These are phyloP conservation scores for Eudyptes chrysolophus DNA, from an alignment of 2,113 vertebrate species.

Conservation along the genomic window DNA sequence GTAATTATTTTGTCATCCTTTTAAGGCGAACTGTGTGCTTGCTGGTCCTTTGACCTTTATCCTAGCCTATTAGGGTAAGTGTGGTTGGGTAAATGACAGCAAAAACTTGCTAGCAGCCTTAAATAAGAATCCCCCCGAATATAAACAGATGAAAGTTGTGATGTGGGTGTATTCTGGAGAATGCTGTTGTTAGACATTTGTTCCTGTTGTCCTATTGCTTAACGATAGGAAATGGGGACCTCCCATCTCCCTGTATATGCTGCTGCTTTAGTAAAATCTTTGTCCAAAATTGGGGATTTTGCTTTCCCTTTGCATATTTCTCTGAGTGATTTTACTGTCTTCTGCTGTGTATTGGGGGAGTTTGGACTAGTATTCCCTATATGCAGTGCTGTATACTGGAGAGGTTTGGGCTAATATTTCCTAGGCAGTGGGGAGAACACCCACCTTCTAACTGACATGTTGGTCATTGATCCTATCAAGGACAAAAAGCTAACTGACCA, in stretches of 20 bases:
- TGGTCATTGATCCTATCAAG: background rate
- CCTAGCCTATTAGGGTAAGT: background rate
- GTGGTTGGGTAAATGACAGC: background rate
- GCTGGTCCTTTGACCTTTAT: background rate
- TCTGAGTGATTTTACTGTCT: background rate
- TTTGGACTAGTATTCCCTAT: background rate
- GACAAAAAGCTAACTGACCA: background rate
- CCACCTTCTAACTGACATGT: background rate
- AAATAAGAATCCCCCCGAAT: background rate
- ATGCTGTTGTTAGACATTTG: background rate
- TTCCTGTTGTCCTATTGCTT: background rate
- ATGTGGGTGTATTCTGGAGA: background rate
- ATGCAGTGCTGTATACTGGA: background rate
- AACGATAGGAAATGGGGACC: background rate
- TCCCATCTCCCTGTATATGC: background rate
- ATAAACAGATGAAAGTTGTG: background rate
- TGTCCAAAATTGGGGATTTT: background rate
- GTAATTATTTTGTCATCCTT: background rate
- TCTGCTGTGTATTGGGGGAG: background rate
- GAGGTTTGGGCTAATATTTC: background rate
- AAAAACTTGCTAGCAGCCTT: background rate
- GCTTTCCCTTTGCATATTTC: background rate
- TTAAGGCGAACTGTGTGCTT: background rate
- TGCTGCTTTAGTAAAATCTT: background rate
- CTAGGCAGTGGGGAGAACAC: background rate